These are phyloP conservation scores for Tachysurus vachellii DNA, from an alignment of 2,113 vertebrate species.

Conservation along the genomic window DNA sequence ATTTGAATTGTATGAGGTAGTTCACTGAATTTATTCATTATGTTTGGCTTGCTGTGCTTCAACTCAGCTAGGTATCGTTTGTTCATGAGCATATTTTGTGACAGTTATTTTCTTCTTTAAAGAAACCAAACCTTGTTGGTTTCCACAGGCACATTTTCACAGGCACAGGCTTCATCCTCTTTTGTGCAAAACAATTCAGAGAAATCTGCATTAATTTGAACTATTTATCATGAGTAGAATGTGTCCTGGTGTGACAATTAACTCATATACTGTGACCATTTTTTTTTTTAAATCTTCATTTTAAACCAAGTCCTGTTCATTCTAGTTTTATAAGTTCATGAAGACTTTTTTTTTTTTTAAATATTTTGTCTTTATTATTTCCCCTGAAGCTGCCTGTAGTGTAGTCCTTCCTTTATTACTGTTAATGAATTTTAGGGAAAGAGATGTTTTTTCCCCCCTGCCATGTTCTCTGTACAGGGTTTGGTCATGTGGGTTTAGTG, in stretches of 20 bases:
- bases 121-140: background rate
- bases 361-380: background rate
- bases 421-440: background rate
- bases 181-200: background rate
- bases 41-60: background rate
- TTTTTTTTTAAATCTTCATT: background rate
- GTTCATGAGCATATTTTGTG: background rate
- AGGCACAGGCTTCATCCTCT: no score
- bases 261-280: constrained; percentile 17
- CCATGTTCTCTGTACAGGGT: constrained; percentile 19
- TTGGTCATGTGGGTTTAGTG: background rate
- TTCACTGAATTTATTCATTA: background rate
- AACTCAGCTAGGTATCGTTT: background rate
- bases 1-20: background rate
- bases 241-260: background rate
- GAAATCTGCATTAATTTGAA: background rate
- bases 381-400: background rate
- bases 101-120: background rate
- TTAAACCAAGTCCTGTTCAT: background rate
- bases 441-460: background rate
- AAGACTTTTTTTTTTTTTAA: background rate
- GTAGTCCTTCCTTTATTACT: constrained; percentile 28
- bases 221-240: background rate
- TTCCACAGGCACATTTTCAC: background rate
- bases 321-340: constrained; percentile 5